These are phyloP conservation scores for Napeogenes inachia DNA, from an alignment of 2,888 invertebrate genomes.

Conservation along the genomic window DNA sequence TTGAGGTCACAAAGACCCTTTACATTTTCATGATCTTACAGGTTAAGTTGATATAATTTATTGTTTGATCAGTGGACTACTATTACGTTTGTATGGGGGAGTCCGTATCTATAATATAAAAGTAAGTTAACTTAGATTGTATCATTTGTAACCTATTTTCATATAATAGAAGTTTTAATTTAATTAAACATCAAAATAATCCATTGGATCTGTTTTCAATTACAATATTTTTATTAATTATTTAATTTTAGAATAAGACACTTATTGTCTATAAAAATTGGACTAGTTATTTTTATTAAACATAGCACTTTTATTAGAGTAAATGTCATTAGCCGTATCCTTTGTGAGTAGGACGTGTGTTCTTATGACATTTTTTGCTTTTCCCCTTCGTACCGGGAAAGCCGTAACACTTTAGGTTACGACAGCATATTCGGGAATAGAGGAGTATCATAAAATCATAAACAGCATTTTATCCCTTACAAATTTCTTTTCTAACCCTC, in stretches of 20 bases:
- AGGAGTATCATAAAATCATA: constrained; percentile 65
- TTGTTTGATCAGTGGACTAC: constrained; percentile 29
- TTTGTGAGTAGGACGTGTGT: constrained; percentile 44
- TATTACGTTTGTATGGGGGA: neutral
- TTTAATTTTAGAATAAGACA: no score
- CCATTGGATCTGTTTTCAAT: no score
- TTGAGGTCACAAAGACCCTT: constrained; percentile 53
- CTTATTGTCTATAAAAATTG: neutral
- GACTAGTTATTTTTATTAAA: neutral
- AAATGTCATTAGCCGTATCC: constrained; percentile 53
- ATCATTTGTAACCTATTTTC: no score
- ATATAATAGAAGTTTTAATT: no score
- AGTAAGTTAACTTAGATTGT: neutral
- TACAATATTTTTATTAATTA: no score
- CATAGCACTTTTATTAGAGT: constrained; percentile 40
- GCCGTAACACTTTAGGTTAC: constrained; percentile 65
- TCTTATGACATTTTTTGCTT: constrained; percentile 45
- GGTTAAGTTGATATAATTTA: constrained; percentile 56
- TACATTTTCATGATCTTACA: constrained; percentile 66
- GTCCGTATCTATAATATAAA: constrained; percentile 3
- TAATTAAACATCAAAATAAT: no score
- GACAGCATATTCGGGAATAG: constrained; percentile 61
- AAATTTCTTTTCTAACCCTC: constrained; percentile 48
- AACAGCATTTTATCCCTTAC: constrained; percentile 62
- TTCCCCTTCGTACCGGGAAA: constrained; percentile 43